These are phyloP conservation scores for Phenganax marumi DNA, from an alignment of 92 coral and sea anemone species.

Conservation along the genomic window DNA sequence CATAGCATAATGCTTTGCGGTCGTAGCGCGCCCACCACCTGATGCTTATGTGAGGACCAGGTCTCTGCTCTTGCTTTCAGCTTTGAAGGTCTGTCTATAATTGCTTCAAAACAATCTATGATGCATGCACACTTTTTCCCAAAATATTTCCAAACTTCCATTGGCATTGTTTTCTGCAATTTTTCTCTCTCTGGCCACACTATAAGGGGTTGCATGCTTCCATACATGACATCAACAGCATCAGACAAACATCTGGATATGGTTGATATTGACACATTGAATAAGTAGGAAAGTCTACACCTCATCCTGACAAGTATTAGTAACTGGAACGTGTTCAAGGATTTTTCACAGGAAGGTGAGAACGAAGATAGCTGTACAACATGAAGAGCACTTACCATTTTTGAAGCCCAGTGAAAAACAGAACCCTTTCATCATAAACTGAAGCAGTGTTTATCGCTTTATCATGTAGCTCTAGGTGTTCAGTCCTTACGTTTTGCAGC, in stretches of 20 bases:
- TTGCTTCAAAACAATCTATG: constrained; percentile 9
- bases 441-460: neutral
- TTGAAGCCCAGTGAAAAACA: constrained; percentile 14
- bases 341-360: neutral
- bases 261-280: constrained; percentile 9
- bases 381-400: constrained; percentile 1
- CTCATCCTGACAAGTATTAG: neutral
- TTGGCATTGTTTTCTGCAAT: constrained; percentile 1
- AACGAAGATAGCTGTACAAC: neutral
- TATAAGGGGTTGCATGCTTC: neutral
- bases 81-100: constrained; percentile 11
- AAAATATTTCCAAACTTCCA: neutral
- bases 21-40: too few species aligned
- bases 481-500: neutral
- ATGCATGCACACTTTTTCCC: constrained; percentile 6
- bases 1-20: too few species aligned
- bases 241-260: constrained; percentile 5
- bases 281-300: neutral
- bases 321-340: constrained; percentile 2
- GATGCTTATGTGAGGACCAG: neutral
- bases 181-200: constrained; percentile 21
- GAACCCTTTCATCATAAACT: constrained; percentile 2
- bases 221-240: constrained; percentile 3
- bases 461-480: neutral
- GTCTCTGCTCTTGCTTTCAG: neutral